Evolutionary conservation across 2,888 invertebrate species (phyloP).

Genomic region (Troilus luridus): DNA sequence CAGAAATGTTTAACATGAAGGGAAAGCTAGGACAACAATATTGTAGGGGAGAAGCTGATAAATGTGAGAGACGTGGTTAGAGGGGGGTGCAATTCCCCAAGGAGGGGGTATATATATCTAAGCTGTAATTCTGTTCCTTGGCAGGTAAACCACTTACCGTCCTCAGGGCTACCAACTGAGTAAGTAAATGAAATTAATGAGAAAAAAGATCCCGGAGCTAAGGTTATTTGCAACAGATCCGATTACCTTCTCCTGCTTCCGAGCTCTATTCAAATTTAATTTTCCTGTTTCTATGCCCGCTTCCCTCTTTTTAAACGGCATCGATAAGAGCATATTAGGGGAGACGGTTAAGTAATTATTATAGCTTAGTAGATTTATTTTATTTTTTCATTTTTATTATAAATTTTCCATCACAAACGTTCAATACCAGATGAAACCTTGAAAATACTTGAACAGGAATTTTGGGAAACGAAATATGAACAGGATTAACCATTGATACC

Average conservation of each 20-base stretch:
- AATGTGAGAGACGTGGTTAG: not conserved
- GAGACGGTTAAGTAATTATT: not conserved
- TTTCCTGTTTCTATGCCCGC: conserved; percentile 55
- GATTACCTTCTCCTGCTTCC: conserved; percentile 35
- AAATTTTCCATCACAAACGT: not conserved
- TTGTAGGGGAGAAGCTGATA: not conserved
- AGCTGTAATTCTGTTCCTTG: conserved; percentile 61
- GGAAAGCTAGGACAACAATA: not conserved
- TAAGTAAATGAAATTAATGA: conserved; percentile 63
- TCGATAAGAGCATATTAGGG: not conserved
- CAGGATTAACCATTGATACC: no score
- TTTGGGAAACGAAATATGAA: not conserved
- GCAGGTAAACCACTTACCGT: conserved; percentile 63
- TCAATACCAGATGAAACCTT: not conserved
- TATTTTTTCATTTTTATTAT: not conserved
- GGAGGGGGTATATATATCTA: conserved; percentile 60
- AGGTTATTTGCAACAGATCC: conserved; percentile 56
- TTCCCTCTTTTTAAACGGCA: conserved; percentile 23
- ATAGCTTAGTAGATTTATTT: not conserved
- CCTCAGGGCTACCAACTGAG: conserved; percentile 56
- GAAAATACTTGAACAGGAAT: not conserved
- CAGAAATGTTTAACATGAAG: not conserved
- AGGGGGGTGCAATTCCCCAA: conserved; percentile 29
- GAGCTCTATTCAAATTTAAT: conserved; percentile 56
- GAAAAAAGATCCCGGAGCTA: conserved; percentile 60